A percentile compares a stretch with the other conserved stretches of the same genome.
Conservation (phyloP, 2,113 vertebrate species). For the Siniperca knerii region DNA sequence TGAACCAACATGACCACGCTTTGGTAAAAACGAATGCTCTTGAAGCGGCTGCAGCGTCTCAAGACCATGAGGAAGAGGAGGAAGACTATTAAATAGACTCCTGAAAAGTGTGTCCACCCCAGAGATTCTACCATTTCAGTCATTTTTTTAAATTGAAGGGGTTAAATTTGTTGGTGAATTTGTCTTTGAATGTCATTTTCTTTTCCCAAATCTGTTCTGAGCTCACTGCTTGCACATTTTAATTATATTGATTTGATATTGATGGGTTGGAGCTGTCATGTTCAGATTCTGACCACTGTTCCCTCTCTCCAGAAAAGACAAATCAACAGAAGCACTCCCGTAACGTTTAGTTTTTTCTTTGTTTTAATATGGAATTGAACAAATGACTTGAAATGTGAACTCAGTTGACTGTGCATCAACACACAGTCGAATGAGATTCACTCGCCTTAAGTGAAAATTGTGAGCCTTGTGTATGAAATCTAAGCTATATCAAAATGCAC, state of each 20-base stretch:
- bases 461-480: constrained; percentile 70
- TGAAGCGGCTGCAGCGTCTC: constrained; percentile 22
- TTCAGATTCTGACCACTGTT: constrained; percentile 73
- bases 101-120: constrained; percentile 42
- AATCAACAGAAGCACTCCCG: constrained; percentile 74
- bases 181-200: constrained; percentile 72
- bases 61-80: constrained; percentile 64
- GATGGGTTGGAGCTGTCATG: constrained; percentile 56
- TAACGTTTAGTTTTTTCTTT: constrained; percentile 14
- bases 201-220: constrained; percentile 56
- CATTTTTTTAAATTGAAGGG: constrained; percentile 52
- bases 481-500: constrained; percentile 70
- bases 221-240: constrained; percentile 77
- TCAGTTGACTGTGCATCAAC: constrained; percentile 35
- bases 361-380: constrained; percentile 68
- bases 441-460: constrained; percentile 76
- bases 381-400: constrained; percentile 77
- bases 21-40: constrained; percentile 35
- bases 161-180: constrained; percentile 60
- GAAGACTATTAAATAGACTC: constrained; percentile 56
- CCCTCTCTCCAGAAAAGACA: constrained; percentile 51
- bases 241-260: constrained; percentile 41
- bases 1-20: constrained; percentile 28
- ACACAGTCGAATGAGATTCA: constrained; percentile 62
- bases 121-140: constrained; percentile 58